Conservation (phyloP, 2,113 vertebrate genomes). For the Scytalopus superciliaris region DNA sequence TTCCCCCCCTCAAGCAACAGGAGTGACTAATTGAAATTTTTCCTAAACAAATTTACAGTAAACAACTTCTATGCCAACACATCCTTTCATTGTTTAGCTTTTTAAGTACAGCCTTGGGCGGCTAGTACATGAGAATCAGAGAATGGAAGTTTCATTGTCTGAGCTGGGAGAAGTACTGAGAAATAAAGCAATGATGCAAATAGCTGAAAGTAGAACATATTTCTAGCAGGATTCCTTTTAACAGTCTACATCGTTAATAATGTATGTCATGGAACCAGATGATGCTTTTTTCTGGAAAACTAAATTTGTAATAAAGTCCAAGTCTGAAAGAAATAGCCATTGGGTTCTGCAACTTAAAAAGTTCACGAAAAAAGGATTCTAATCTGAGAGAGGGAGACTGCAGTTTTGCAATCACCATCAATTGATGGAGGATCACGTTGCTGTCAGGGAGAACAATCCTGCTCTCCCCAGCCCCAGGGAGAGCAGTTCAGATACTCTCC, state of each 20-base stretch:
- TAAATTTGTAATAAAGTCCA: neutral
- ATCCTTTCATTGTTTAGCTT: constrained; percentile 21
- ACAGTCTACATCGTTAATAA: neutral
- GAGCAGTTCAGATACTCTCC: neutral
- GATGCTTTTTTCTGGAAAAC: neutral
- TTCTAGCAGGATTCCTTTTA: constrained; percentile 19
- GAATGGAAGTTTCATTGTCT: neutral
- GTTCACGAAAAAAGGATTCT: neutral
- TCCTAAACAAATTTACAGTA: neutral
- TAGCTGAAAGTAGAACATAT: neutral
- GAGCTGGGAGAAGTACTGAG: neutral
- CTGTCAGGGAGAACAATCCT: neutral
- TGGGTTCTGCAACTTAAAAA: neutral
- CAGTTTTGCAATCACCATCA: neutral
- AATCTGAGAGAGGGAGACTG: neutral
- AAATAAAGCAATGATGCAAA: neutral
- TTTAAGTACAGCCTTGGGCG: neutral
- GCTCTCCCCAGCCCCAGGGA: neutral
- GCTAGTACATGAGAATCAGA: neutral
- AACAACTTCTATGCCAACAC: neutral
- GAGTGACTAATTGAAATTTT: neutral
- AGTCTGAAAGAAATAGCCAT: neutral
- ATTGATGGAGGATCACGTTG: rapidly evolving
- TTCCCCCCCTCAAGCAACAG: neutral
- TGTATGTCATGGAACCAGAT: neutral